These are phyloP conservation scores for Iguana delicatissima DNA, from an alignment of 2,797 vertebrate genomes.

Conservation along the genomic window DNA sequence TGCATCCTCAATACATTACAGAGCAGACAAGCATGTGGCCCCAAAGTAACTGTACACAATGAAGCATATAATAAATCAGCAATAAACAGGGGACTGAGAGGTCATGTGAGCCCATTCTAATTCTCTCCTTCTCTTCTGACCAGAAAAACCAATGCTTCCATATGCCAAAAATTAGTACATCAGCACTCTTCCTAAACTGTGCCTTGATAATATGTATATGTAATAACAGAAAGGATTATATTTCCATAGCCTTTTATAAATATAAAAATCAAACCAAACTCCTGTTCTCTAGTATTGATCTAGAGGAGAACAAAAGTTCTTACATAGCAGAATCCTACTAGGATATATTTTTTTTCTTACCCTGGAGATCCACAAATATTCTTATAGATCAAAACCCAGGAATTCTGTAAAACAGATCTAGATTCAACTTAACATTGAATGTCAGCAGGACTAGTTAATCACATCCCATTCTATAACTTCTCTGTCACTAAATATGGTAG, in stretches of 20 bases:
- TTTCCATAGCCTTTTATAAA: conserved; percentile 49
- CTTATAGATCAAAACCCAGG: not conserved
- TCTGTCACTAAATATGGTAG: not conserved
- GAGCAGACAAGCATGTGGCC: not conserved
- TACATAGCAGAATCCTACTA: conserved; percentile 40
- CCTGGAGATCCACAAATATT: not conserved
- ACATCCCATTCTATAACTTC: not conserved
- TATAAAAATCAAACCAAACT: not conserved
- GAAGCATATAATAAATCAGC: conserved; percentile 8
- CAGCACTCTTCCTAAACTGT: conserved; percentile 29
- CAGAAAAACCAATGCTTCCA: conserved; percentile 6
- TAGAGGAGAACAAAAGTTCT: conserved; percentile 31
- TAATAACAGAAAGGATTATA: conserved; percentile 47
- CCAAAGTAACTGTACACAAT: conserved; percentile 14
- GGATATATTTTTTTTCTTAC: not conserved
- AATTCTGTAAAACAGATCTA: not conserved
- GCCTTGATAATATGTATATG: conserved; percentile 43
- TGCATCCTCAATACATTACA: conserved; percentile 1
- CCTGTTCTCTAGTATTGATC: conserved; percentile 46
- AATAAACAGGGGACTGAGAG: conserved; percentile 28
- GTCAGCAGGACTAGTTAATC: not conserved
- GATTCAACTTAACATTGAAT: not conserved
- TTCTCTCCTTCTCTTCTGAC: conserved; percentile 16
- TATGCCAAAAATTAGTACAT: conserved; percentile 42
- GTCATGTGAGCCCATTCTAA: conserved; percentile 12